Conservation (phyloP, 2,113 vertebrate genomes). For the Anarrhichthys ocellatus region DNA sequence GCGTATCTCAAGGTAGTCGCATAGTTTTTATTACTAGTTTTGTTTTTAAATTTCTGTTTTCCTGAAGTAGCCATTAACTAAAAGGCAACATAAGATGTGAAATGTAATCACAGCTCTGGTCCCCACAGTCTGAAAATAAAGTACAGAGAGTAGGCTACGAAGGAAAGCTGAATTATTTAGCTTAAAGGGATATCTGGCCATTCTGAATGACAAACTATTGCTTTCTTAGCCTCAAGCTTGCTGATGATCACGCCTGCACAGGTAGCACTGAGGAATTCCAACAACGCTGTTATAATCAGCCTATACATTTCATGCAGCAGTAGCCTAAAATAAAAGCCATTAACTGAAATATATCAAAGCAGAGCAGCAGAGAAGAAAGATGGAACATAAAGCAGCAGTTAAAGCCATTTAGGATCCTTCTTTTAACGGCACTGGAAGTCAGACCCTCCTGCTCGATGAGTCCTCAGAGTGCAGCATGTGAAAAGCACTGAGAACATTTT, state of each 20-base stretch:
- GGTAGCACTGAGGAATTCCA: not conserved
- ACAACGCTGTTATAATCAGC: not conserved
- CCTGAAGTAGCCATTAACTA: not conserved
- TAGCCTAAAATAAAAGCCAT: not conserved
- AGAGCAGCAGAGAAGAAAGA: not conserved
- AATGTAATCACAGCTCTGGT: not conserved
- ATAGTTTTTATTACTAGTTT: not conserved
- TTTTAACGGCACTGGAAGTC: constrained; percentile 26
- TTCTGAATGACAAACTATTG: constrained; percentile 2
- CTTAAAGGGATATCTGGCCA: not conserved
- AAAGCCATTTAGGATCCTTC: constrained; percentile 8
- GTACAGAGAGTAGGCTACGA: not conserved
- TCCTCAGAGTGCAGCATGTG: constrained; percentile 32
- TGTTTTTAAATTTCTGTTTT: not conserved
- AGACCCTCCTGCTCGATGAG: constrained; percentile 15
- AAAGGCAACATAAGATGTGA: not conserved
- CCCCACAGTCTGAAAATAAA: not conserved
- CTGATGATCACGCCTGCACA: too few species aligned
- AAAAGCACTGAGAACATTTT: constrained; percentile 49
- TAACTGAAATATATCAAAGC: not conserved
- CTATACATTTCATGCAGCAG: not conserved
- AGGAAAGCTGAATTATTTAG: not conserved
- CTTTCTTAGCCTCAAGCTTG: not conserved
- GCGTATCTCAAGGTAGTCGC: not conserved
- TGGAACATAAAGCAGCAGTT: constrained; percentile 5